These are phyloP conservation scores for Sebastolobus altivelis DNA, from an alignment of 2,797 vertebrate species.

Conservation along the genomic window DNA sequence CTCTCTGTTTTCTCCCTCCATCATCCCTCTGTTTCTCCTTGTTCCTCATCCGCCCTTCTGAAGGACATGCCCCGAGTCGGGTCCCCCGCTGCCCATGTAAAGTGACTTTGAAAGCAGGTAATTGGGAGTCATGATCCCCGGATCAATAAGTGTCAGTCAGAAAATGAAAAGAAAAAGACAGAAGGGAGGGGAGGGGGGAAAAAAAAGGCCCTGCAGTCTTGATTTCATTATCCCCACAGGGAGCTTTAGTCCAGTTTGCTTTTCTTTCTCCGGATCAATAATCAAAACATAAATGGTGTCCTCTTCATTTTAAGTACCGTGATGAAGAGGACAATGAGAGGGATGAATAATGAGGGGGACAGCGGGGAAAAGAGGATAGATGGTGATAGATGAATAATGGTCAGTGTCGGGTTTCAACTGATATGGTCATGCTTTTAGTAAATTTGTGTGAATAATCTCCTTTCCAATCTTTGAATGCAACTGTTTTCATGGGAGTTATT, in stretches of 20 bases:
- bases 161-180: constrained; percentile 60
- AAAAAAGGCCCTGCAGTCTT: constrained; percentile 18
- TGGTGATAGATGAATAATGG: not conserved
- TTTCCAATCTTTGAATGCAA: not conserved
- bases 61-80: constrained; percentile 59
- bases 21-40: constrained; percentile 18
- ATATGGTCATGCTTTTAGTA: not conserved
- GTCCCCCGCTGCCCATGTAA: constrained; percentile 64
- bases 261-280: constrained; percentile 53
- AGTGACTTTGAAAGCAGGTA: constrained; percentile 85
- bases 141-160: constrained; percentile 83
- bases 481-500: not conserved
- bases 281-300: constrained; percentile 45
- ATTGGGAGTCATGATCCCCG: constrained; percentile 81
- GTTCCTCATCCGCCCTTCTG: constrained; percentile 30
- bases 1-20: constrained; percentile 5
- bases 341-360: not conserved
- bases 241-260: constrained; percentile 49
- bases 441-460: not conserved
- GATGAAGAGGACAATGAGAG: constrained; percentile 19
- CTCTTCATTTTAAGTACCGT: constrained; percentile 28
- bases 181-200: constrained; percentile 15
- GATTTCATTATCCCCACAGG: constrained; percentile 61
- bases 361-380: no score
- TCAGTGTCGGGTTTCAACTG: not conserved